phyloP scores from a whole-genome alignment of 2,888 invertebrate species.

The Bugula neritina region DNA sequence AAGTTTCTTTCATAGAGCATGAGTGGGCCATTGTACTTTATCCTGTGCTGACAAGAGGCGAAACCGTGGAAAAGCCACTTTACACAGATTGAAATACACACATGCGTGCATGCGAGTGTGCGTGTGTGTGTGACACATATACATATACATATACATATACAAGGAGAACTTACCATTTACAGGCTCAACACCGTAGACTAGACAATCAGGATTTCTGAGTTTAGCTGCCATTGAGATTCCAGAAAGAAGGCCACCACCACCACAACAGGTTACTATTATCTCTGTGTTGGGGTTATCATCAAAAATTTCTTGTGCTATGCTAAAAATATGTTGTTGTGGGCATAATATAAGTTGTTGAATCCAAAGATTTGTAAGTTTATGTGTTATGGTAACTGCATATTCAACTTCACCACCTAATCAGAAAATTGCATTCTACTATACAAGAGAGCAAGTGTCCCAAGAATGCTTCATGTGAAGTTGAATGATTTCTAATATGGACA shows the following conservation, averaged over 20 bases:
- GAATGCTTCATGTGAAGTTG: constrained; percentile 3
- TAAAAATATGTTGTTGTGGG: constrained; percentile 33
- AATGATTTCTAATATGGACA: too few species aligned
- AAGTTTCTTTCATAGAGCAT: too few species aligned
- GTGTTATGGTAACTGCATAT: too few species aligned
- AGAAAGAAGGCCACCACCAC: constrained; percentile 48
- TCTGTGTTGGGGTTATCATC: constrained; percentile 44
- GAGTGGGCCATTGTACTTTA: too few species aligned
- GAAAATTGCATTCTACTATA: too few species aligned
- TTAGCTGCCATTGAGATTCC: constrained; percentile 45
- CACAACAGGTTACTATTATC: constrained; percentile 48
- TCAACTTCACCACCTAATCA: too few species aligned
- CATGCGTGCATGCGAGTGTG: not conserved
- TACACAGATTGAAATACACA: too few species aligned
- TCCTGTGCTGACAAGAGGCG: too few species aligned
- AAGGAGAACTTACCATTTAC: constrained; percentile 35
- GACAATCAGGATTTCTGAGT: constrained; percentile 38
- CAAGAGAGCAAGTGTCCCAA: not conserved
- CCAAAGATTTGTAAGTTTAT: too few species aligned
- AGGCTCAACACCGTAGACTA: constrained; percentile 49
- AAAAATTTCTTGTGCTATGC: constrained; percentile 45
- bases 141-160: not conserved
- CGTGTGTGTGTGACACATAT: not conserved
- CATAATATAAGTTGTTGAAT: too few species aligned
- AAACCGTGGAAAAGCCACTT: too few species aligned